Evolutionary conservation across 2,113 vertebrate genomes (phyloP).

Genomic region (Ivindomyrus marchei): DNA sequence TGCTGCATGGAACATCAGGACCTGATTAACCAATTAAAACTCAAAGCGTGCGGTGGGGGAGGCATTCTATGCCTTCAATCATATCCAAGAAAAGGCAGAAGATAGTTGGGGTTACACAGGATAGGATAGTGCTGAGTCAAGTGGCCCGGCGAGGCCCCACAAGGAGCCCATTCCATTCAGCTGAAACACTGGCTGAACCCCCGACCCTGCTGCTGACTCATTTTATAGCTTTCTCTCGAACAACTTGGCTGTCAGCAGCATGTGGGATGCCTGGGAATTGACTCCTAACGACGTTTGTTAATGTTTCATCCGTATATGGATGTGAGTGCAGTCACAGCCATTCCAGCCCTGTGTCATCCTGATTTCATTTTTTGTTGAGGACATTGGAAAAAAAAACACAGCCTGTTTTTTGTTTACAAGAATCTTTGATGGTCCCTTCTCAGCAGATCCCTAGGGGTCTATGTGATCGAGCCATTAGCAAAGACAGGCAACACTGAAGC

Average conservation of each 20-base stretch:
- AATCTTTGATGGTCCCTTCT: neutral
- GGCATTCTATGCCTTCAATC: neutral
- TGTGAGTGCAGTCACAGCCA: neutral
- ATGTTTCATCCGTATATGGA: conserved; percentile 32
- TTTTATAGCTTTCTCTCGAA: conserved; percentile 18
- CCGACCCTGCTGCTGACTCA: conserved; percentile 25
- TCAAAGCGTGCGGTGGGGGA: neutral
- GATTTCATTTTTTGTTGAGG: neutral
- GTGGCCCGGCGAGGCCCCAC: neutral
- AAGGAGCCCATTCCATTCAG: conserved; percentile 14
- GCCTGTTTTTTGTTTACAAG: neutral
- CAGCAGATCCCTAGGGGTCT: neutral
- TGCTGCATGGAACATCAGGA: neutral
- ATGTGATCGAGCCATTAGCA: neutral
- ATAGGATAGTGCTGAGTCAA: conserved; percentile 36
- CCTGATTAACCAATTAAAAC: neutral
- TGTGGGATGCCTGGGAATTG: neutral
- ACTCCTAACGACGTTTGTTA: neutral
- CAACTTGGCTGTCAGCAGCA: neutral
- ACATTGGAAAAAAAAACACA: neutral
- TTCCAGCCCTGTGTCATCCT: conserved; percentile 1
- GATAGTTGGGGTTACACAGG: conserved; percentile 8
- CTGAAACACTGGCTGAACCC: conserved; percentile 1
- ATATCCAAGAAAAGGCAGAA: neutral
- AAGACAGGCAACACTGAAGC: conserved; percentile 1